Evolutionary conservation across 2,888 invertebrate genomes (phyloP).

Genomic region (Drosophila borealis): DNA sequence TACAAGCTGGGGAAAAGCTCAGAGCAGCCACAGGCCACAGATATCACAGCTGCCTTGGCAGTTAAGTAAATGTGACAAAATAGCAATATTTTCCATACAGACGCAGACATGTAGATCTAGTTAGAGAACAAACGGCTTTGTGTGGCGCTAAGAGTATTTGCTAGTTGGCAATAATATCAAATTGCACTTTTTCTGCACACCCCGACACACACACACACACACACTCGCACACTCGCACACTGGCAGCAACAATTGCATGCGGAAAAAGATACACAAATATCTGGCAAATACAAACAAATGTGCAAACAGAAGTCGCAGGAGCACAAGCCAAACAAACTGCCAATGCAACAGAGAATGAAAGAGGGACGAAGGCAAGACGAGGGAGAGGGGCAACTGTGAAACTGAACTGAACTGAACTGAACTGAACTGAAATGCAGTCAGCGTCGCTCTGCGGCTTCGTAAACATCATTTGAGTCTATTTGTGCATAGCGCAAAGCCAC

Average conservation of each 20-base stretch:
- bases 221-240: constrained; percentile 3
- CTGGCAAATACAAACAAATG: constrained; percentile 76
- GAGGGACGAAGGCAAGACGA: neutral
- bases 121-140: constrained; percentile 42
- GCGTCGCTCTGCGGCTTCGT: constrained; percentile 38
- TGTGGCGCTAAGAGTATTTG: constrained; percentile 73
- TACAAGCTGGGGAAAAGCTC: constrained; percentile 60
- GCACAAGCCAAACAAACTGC: constrained; percentile 25
- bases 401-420: constrained; percentile 24
- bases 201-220: constrained; percentile 8
- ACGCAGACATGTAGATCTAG: constrained; percentile 18
- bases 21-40: constrained; percentile 54
- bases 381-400: constrained; percentile 25
- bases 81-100: constrained; percentile 56
- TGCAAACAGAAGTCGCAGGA: constrained; percentile 61
- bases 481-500: constrained; percentile 60
- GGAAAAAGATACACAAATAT: constrained; percentile 70
- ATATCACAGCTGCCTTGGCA: constrained; percentile 56
- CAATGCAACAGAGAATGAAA: neutral
- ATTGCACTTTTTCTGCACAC: constrained; percentile 71
- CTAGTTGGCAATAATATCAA: constrained; percentile 80
- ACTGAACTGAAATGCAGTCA: constrained; percentile 20
- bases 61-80: constrained; percentile 61
- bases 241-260: constrained; percentile 35
- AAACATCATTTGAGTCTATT: constrained; percentile 76